Base-by-base conservation (phyloP, 2,888 invertebrate genomes). In the Nomada fabriciana region DNA sequence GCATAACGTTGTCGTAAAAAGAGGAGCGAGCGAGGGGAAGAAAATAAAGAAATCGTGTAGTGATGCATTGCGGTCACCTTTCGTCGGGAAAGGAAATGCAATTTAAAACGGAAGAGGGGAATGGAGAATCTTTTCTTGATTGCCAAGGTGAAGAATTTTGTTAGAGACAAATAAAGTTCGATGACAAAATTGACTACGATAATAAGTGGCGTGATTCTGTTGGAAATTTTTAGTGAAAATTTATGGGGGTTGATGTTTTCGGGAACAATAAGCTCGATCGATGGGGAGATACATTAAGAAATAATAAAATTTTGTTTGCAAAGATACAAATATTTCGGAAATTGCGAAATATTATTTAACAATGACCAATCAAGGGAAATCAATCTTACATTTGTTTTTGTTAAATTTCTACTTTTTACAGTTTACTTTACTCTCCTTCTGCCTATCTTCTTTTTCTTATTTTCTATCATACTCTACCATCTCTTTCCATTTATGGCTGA, bases 21-120 rank as follows among this genome's bases (percentile, higher is more conserved):
- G 47, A 25, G 47, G n/a, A 36, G 23, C 43, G 60, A 20, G 18
- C 3, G 29, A 42, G 23, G 15, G 23, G 29, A 13, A 25, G 72
- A 60, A 77, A 65, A 65, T 60, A 76, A 72, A 76, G 59, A 55
- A 72, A 72, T 53, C 64, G 52, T 65, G 69, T 47, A 13, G 65
- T 72, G 65, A 77, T 77, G 65, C 60, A 77, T 72, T 53, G 76
- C 72, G 76, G 70, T 59, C 63, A 60, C 59, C 65, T 47, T 60
- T 73, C 64, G 73, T 72, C 65, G 43, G 10, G 59, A 52, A 53
- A 29, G 57, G 65, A 47, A 73, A 77, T 29, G 64, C 20, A 72
- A 72, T 77, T 72, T 59, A 25, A 53, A 72, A 47, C 52, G 59
- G 42, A n/a, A 53, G 60, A 20, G 50, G 42, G 55, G 25, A 64